Evolutionary conservation across 1,140 invertebrate species (phyloP).

Genomic region (Eumaeus atala): DNA sequence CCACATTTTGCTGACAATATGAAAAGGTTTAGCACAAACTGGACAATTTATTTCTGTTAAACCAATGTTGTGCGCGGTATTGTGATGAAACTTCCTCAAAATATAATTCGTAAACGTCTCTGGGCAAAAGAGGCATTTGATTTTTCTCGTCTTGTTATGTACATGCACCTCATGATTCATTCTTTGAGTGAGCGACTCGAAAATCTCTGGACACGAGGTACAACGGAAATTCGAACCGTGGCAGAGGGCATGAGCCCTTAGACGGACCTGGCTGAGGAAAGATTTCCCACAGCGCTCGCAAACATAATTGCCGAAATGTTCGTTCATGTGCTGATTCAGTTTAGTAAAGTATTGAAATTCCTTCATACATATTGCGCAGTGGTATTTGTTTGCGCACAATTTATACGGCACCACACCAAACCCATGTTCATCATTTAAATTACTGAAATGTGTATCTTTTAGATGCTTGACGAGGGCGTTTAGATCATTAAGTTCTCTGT

Average conservation of each 20-base stretch:
- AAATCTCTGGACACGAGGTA: slow-evolving; percentile 36
- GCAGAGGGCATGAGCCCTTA: slow-evolving; percentile 41
- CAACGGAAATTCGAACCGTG: slow-evolving; percentile 47
- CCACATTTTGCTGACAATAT: slow-evolving; percentile 53
- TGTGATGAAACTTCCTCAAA: slow-evolving; percentile 48
- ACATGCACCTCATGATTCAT: slow-evolving; percentile 40
- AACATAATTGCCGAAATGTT: slow-evolving; percentile 75
- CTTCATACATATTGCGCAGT: slow-evolving; percentile 59
- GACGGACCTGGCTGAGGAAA: slow-evolving; percentile 66
- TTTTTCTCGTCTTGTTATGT: slow-evolving; percentile 37
- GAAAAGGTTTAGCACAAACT: slow-evolving; percentile 48
- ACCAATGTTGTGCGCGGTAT: slow-evolving; percentile 32
- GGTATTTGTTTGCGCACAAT: slow-evolving; percentile 38
- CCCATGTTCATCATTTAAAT: slow-evolving; percentile 34
- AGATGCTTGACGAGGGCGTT: slow-evolving; percentile 39
- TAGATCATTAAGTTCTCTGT: slow-evolving; percentile 27
- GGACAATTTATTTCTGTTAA: slow-evolving; percentile 42
- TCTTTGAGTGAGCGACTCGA: slow-evolving; percentile 43
- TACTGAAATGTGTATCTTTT: slow-evolving; percentile 31
- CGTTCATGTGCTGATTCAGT: slow-evolving; percentile 64
- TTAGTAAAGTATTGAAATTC: slow-evolving; percentile 65
- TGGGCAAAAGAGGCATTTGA: slow-evolving; percentile 50
- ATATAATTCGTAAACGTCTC: slow-evolving; percentile 50
- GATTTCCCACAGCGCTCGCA: slow-evolving; percentile 87
- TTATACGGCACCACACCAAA: slow-evolving; percentile 55